Evolutionary conservation across 2,797 vertebrate species (phyloP).

Genomic region (Luscinia megarhynchos): DNA sequence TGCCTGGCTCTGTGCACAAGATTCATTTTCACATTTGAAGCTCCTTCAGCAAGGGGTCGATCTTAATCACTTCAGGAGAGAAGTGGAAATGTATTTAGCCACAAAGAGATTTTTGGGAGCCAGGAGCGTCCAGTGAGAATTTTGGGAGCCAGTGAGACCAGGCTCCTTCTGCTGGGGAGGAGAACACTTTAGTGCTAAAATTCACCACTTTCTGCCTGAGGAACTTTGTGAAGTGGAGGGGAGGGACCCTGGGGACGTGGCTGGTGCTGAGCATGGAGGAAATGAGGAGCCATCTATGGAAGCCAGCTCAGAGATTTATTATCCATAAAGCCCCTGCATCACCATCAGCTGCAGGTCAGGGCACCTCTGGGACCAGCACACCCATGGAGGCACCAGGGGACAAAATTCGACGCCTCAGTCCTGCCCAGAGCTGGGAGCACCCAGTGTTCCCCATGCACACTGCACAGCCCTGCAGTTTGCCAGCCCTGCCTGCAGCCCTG

Average conservation of each 20-base stretch:
- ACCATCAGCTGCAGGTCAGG: not conserved
- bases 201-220: not conserved
- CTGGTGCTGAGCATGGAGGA: not conserved
- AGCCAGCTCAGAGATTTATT: not conserved
- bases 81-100: not conserved
- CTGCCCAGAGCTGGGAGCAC: not conserved
- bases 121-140: not conserved
- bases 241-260: not conserved
- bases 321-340: rapidly evolving
- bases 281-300: not conserved
- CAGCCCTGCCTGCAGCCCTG: not conserved
- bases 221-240: not conserved
- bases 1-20: not conserved
- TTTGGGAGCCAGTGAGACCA: not conserved
- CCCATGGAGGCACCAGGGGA: not conserved
- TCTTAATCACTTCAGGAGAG: not conserved
- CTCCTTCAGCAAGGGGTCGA: not conserved
- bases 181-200: not conserved
- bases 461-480: too few relatives aligned
- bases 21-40: not conserved
- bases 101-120: not conserved
- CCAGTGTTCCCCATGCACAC: rapidly evolving
- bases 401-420: not conserved
- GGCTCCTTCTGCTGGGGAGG: not conserved
- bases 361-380: not conserved